A percentile compares a stretch with the other conserved stretches of the same genome.
Evolutionary conservation across 2,113 vertebrate species (phyloP).

Genomic region (Laticauda laticaudata): DNA sequence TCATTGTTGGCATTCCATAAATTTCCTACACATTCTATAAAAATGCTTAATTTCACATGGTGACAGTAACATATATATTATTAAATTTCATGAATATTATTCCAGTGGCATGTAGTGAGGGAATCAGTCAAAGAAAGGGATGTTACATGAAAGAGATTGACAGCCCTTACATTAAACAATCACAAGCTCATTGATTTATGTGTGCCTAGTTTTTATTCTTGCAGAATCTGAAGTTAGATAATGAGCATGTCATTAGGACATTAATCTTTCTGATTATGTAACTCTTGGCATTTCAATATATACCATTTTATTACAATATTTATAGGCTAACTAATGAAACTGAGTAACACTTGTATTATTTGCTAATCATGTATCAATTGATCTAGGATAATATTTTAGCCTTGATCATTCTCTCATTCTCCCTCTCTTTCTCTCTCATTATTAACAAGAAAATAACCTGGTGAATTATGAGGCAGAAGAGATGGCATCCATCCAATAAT

Average conservation of each 20-base stretch:
- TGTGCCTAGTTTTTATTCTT: background rate
- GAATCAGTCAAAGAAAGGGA: background rate
- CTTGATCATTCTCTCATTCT: background rate
- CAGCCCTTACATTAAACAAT: background rate
- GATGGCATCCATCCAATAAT: background rate
- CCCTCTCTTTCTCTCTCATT: background rate
- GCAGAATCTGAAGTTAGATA: background rate
- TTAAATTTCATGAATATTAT: background rate
- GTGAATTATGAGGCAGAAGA: background rate
- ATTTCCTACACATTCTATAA: background rate
- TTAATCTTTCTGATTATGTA: background rate
- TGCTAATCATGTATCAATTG: background rate
- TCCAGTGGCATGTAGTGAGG: background rate
- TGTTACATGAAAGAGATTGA: background rate
- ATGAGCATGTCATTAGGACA: background rate
- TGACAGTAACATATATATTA: background rate
- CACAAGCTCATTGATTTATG: background rate
- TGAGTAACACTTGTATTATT: background rate
- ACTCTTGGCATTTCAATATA: background rate
- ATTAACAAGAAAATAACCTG: background rate
- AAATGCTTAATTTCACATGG: background rate
- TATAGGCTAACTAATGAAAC: background rate
- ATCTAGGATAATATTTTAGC: background rate
- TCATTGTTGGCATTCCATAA: background rate
- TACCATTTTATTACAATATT: background rate